Base-by-base conservation (phyloP, 2,888 invertebrate genomes). In the Chrysina gloriosa region DNA sequence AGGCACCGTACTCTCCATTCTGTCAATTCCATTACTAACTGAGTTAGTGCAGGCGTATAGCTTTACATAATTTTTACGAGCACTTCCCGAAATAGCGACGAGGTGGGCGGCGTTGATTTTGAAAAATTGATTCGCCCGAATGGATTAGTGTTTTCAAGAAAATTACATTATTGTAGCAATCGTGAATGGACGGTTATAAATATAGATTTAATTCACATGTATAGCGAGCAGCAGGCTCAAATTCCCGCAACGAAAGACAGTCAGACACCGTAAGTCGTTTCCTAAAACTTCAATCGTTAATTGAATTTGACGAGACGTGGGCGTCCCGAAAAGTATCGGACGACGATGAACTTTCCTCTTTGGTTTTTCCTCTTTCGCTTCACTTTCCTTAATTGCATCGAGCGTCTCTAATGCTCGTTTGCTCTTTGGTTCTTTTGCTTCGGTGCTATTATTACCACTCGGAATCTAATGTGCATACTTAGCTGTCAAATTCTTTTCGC, bases 261-360 rank as follows among this genome's bases (percentile, higher is more conserved):
- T 11, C n/a, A 19, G 45, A 45, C 7, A 19, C 45, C 21, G 21
- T 45, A 45, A 7, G 14, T 36, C 39, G 21, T 39, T 16, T n/a
- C 25, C 36, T 36, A 58, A 58, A 39, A 39, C 58, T 39, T 58
- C 58, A 58, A 58, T 39, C 58, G 27, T 58, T 58, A 58, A 58
- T 58, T 58, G 39, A 58, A 58, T 58, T 58, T 58, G 58, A 58
- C 58, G 39, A 58, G 58, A 23, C n/a, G 58, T 58, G 58, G 58
- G 58, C 58, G 58, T 23, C 39, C 25, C 39, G 39, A 39, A 58
- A 58, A 39, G 52, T 52, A 52, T 29, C 14, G 52, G 19, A 21
- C 19, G 16, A 16, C n/a, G n/a, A n/a, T n/a, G 31, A 31, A 52
- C 52, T 52, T 31, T 52, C 16, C 31, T 19, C 31, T 50, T 27